phyloP scores from a whole-genome alignment of 2,888 invertebrate species.

The Muschampia plurimacula region DNA sequence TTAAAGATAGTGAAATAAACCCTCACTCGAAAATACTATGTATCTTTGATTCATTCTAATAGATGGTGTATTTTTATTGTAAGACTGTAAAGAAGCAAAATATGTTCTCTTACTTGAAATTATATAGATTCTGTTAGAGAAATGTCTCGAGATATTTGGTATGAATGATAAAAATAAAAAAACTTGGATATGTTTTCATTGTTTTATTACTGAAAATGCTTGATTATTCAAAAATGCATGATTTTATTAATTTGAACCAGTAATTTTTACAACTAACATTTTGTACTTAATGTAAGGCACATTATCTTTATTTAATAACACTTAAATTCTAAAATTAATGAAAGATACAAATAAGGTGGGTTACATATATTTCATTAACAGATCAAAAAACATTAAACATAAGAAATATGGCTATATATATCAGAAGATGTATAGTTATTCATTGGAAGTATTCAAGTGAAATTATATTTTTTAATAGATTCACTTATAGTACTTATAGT shows the following conservation, averaged over 20 bases:
- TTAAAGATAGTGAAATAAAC: too few relatives aligned
- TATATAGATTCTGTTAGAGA: slow-evolving; percentile 45
- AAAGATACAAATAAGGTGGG: neutral
- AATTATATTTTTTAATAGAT: too few relatives aligned
- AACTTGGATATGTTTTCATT: slow-evolving; percentile 43
- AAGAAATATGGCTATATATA: too few relatives aligned
- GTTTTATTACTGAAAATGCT: slow-evolving; percentile 36
- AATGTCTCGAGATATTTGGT: slow-evolving; percentile 53
- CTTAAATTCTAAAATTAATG: neutral
- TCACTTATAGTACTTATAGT: too few relatives aligned
- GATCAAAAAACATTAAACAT: neutral
- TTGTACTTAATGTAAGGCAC: slow-evolving; percentile 44
- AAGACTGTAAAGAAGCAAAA: slow-evolving; percentile 51
- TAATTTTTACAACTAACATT: slow-evolving; percentile 6
- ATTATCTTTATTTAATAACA: slow-evolving; percentile 17
- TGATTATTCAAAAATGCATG: neutral
- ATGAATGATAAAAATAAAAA: slow-evolving; percentile 44
- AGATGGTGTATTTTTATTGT: slow-evolving; percentile 49
- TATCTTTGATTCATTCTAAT: slow-evolving; percentile 41
- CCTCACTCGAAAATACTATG: slow-evolving; percentile 25
- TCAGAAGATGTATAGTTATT: too few relatives aligned
- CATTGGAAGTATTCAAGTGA: too few relatives aligned
- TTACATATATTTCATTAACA: neutral
- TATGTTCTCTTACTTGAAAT: slow-evolving; percentile 50
- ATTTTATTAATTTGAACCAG: slow-evolving; percentile 4